phyloP scores from a whole-genome alignment of 2,888 invertebrate genomes.

The Temnothorax ravouxi region DNA sequence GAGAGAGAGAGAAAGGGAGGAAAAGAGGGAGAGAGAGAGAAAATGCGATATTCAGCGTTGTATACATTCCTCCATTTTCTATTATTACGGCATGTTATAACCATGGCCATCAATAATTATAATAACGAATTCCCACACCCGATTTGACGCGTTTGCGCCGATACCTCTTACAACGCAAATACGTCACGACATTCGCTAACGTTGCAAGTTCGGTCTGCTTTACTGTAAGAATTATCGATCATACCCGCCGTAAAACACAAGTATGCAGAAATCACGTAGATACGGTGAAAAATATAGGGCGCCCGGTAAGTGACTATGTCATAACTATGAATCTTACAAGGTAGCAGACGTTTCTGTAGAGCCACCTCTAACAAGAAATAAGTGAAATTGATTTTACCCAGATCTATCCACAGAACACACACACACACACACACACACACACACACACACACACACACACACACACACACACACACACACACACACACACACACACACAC shows the following conservation, averaged over 20 bases:
- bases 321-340: constrained; percentile 51
- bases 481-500: too few relatives aligned
- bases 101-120: constrained; percentile 69
- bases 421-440: too few relatives aligned
- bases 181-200: constrained; percentile 29
- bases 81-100: constrained; percentile 64
- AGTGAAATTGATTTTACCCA: constrained; percentile 48
- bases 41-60: constrained; percentile 32
- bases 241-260: constrained; percentile 28
- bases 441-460: too few relatives aligned
- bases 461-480: too few relatives aligned
- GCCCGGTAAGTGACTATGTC: constrained; percentile 47
- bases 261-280: constrained; percentile 44
- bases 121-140: constrained; percentile 64
- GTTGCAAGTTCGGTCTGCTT: constrained; percentile 33
- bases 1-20: neutral
- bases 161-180: constrained; percentile 27
- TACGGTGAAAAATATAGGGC: constrained; percentile 47
- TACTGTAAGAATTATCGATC: constrained; percentile 47
- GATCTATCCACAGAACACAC: neutral
- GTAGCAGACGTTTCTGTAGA: constrained; percentile 27
- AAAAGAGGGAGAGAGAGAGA: too few relatives aligned
- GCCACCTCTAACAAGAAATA: constrained; percentile 31
- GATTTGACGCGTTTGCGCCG: constrained; percentile 22
- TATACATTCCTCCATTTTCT: constrained; percentile 66